Evolutionary conservation across 1,140 invertebrate species (phyloP).

Genomic region (Micrasema minimum): DNA sequence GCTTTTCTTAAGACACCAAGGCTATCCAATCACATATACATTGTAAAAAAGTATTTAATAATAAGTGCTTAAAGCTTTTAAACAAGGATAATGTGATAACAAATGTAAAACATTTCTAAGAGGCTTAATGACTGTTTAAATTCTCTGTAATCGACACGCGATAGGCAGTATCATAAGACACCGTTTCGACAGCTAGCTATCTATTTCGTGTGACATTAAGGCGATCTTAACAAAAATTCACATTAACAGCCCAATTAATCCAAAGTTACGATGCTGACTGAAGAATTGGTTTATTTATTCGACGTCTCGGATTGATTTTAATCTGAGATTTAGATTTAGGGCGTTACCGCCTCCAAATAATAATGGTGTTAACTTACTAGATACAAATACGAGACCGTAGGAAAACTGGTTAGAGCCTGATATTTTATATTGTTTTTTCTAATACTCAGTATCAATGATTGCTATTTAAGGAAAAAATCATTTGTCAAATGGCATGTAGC

Average conservation of each 20-base stretch:
- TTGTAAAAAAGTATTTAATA: no score
- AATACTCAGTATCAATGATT: no score
- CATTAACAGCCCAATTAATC: conserved; percentile 52
- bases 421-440: no score
- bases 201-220: conserved; percentile 34
- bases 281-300: conserved; percentile 24
- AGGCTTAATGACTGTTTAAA: conserved; percentile 33
- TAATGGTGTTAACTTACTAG: no score
- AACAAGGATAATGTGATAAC: background rate
- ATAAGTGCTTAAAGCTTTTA: background rate
- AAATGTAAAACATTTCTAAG: conserved; percentile 27
- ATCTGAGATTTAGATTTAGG: conserved; percentile 21
- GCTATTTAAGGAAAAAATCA: no score
- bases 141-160: conserved; percentile 34
- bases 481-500: no score
- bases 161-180: conserved; percentile 27
- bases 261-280: conserved; percentile 46
- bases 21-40: no score
- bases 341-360: background rate
- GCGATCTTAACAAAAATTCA: conserved; percentile 45
- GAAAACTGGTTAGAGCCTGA: no score
- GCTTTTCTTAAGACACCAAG: no score
- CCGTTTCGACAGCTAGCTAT: background rate
- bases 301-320: conserved; percentile 5
- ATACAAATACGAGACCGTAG: no score